Evolutionary conservation across 1,140 invertebrate genomes (phyloP).

Genomic region (Cotesia glomerata): DNA sequence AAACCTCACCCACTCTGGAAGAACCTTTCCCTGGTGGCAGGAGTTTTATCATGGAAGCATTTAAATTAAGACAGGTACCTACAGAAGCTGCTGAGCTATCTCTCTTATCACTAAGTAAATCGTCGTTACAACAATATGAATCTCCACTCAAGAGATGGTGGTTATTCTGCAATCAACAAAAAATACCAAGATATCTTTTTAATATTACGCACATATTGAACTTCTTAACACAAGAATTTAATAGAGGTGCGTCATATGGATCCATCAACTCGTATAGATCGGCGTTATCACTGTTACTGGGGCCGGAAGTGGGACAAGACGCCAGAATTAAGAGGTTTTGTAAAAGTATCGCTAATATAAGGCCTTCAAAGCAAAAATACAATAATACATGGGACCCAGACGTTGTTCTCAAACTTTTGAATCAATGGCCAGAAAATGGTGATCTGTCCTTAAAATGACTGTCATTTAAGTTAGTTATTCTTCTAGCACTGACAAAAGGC

Average conservation of each 20-base stretch:
- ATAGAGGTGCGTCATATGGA: constrained; percentile 20
- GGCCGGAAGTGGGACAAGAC: constrained; percentile 20
- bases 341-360: constrained; percentile 35
- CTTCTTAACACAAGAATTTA: constrained; percentile 20
- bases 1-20: constrained; percentile 24
- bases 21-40: constrained; percentile 29
- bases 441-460: constrained; percentile 19
- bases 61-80: constrained; percentile 8
- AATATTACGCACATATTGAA: not conserved
- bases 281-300: constrained; percentile 23
- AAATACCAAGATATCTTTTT: constrained; percentile 17
- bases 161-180: constrained; percentile 9
- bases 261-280: constrained; percentile 28
- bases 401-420: constrained; percentile 33
- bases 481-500: constrained; percentile 9
- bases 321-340: constrained; percentile 35
- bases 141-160: constrained; percentile 28
- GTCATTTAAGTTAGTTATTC: constrained; percentile 3
- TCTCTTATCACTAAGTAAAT: constrained; percentile 20
- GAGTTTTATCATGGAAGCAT: constrained; percentile 30
- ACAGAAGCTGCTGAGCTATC: constrained; percentile 10
- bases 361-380: constrained; percentile 36
- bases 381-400: constrained; percentile 39
- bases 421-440: constrained; percentile 11
- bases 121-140: constrained; percentile 10